phyloP scores from a whole-genome alignment of 30 jellyfish, hydroid and myxozoan species.

The Rhopilema esculentum region DNA sequence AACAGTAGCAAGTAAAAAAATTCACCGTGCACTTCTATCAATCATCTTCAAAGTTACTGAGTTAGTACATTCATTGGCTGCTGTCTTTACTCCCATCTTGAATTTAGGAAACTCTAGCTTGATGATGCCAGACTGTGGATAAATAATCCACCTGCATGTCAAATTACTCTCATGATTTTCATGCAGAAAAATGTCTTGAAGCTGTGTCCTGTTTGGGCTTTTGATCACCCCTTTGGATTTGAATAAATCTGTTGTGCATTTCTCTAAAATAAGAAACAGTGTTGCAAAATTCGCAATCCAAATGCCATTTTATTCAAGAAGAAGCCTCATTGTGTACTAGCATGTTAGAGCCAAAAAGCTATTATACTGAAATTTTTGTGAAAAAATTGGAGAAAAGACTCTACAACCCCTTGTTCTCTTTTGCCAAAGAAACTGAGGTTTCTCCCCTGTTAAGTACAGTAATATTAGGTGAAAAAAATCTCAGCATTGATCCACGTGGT shows the following conservation, averaged over 20 bases:
- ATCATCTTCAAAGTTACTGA: neutral
- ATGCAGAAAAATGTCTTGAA: neutral
- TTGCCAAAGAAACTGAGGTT: too few relatives aligned
- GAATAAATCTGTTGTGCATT: constrained; percentile 18
- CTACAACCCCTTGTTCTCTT: too few relatives aligned
- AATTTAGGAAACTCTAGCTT: constrained; percentile 8
- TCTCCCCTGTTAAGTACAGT: too few relatives aligned
- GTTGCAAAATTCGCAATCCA: neutral
- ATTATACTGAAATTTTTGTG: too few relatives aligned
- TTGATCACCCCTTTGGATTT: constrained; percentile 18
- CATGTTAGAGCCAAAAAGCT: too few relatives aligned
- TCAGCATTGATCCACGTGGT: too few relatives aligned
- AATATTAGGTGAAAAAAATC: too few relatives aligned
- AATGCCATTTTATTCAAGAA: neutral
- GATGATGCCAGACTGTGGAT: constrained; percentile 9
- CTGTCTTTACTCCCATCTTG: neutral
- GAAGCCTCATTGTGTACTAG: too few relatives aligned
- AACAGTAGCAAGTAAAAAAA: neutral
- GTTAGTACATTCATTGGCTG: constrained; percentile 10
- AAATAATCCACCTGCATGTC: constrained; percentile 53
- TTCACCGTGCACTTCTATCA: constrained; percentile 25
- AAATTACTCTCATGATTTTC: neutral
- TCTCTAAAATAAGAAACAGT: constrained; percentile 14
- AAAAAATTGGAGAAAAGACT: too few relatives aligned
- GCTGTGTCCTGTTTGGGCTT: constrained; percentile 43